Conservation (phyloP, 2,113 vertebrate genomes). For the Serilophus lunatus region DNA sequence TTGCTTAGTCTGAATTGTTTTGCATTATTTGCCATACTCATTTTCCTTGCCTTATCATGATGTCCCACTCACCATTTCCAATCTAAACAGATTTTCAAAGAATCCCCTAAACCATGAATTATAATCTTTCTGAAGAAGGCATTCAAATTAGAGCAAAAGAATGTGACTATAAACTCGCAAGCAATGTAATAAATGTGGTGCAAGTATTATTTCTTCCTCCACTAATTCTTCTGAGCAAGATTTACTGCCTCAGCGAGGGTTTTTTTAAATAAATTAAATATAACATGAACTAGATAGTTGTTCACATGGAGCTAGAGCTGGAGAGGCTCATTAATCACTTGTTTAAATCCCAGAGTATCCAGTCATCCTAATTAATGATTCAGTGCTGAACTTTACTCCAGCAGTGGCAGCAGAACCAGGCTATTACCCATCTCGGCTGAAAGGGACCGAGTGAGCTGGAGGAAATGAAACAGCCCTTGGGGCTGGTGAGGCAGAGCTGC, state of each 20-base stretch:
- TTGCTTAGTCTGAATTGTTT: background rate
- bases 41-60: background rate
- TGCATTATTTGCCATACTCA: background rate
- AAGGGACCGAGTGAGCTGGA: accelerated
- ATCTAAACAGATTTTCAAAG: background rate
- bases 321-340: constrained; percentile 69
- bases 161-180: background rate
- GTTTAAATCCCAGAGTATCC: constrained; percentile 61
- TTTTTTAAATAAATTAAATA: constrained; percentile 61
- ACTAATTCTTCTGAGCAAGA: constrained; percentile 52
- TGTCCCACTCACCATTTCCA: background rate
- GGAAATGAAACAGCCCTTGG: background rate
- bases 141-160: constrained; percentile 19
- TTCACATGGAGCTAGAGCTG: constrained; percentile 20
- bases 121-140: background rate
- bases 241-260: background rate
- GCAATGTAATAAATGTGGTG: constrained; percentile 27
- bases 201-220: constrained; percentile 46
- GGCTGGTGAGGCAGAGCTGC: background rate
- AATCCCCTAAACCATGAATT: background rate
- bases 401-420: background rate
- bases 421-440: background rate
- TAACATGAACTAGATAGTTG: constrained; percentile 52
- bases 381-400: constrained; percentile 31
- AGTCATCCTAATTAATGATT: constrained; percentile 65